Evolutionary conservation across 2,797 vertebrate species (phyloP).

Genomic region (Gobionotothen gibberifrons): DNA sequence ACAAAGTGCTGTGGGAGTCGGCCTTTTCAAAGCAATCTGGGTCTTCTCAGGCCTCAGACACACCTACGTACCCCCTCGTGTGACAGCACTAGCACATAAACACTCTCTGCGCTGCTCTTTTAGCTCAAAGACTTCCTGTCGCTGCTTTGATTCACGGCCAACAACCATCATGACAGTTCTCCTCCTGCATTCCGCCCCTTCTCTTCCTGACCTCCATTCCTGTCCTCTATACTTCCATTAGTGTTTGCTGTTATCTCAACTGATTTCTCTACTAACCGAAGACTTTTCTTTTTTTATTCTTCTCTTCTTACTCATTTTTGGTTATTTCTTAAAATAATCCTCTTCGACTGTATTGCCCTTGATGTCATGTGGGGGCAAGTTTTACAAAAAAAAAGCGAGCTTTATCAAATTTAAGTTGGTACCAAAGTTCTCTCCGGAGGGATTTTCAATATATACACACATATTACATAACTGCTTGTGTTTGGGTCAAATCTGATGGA

Average conservation of each 20-base stretch:
- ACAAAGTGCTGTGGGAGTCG: constrained; percentile 54
- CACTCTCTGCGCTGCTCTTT: constrained; percentile 8
- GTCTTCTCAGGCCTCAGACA: constrained; percentile 26
- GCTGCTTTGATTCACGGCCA: constrained; percentile 59
- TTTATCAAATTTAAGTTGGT: too few relatives aligned
- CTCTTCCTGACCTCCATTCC: constrained; percentile 31
- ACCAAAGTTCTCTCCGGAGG: too few relatives aligned
- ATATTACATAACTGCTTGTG: background rate
- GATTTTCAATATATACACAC: too few relatives aligned
- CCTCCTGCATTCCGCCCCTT: background rate
- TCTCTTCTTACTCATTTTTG: background rate
- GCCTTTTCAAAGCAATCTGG: constrained; percentile 56
- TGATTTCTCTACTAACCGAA: background rate
- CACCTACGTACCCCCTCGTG: constrained; percentile 14
- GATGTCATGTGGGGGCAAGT: background rate
- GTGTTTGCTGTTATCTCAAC: constrained; percentile 1
- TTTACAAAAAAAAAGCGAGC: too few relatives aligned
- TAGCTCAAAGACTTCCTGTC: constrained; percentile 60
- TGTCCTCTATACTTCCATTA: constrained; percentile 1
- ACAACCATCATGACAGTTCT: constrained; percentile 42
- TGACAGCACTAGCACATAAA: background rate
- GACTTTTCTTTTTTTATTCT: background rate
- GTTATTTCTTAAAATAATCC: constrained; percentile 4
- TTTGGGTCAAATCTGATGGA: too few relatives aligned
- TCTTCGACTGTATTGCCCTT: background rate